Base-by-base conservation (phyloP, 92 coral and sea anemone species). In the Nematostella vectensis region DNA sequence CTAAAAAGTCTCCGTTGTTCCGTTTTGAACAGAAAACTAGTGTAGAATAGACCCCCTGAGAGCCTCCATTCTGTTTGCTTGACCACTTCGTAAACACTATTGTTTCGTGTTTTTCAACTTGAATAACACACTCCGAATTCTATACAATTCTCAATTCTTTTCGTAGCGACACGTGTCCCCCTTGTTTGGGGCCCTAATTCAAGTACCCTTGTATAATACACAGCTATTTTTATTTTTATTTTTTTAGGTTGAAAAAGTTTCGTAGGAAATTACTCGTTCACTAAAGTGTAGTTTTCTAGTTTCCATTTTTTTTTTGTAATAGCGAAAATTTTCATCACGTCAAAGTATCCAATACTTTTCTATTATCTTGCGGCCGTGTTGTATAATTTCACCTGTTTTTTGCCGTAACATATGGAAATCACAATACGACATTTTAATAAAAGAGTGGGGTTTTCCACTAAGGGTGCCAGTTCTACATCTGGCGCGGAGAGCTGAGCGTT, bases 391-490 rank as follows among this genome's bases (percentile, higher is more conserved):
- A 45, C 51, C 51, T 45, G 51, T 60, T 60, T 31, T 6, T 15
- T 50, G 39, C 40, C 48, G n/a, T n/a, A n/a, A 40, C 83, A 79
- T 72, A 79, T 79, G 86, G 86, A 76, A 65, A 61, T 74, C 57
- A 68, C 80, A 59, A 79, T 67, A 54, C 75, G 61, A 58, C 61
- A 73, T 79, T 73, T 72, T 59, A 72, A 79, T 79, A 79, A 72
- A 79, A 68, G 72, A 19, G 45, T 55, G 31, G 29, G 40, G 31
- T 27, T 49, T n/a, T 50, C 25, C 36, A 57, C 79, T 69, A 52
- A 55, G 78, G 62, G 79, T 62, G 54, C 78, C 77, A 20, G 18
- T 21, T 68, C 25, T 59, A 71, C 73, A 64, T 70, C 56, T 70
- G 62, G n/a, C n/a, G n/a, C n/a, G n/a, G n/a, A n/a, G n/a, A n/a